Conservation (phyloP, 2,888 invertebrate species). For the Allolobophora icterica region DNA sequence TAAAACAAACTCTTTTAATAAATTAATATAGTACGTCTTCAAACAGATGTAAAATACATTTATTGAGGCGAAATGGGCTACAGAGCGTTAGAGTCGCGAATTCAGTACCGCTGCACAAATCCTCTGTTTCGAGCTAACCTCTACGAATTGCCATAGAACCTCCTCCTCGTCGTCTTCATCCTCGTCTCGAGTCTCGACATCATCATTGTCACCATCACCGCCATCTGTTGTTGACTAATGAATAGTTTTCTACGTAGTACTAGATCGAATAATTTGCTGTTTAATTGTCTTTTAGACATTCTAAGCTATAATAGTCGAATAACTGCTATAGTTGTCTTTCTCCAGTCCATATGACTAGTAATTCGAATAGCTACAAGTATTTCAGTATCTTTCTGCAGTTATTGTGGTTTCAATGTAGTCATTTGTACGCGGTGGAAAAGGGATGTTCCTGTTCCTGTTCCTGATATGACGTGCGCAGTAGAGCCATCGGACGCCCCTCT, state of each 20-base stretch:
- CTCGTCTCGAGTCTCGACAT: no score
- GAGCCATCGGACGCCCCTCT: conserved; percentile 1
- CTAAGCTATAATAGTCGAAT: not conserved
- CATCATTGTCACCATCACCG: no score
- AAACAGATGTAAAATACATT: no score
- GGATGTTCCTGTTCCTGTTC: not conserved
- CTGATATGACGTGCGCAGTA: not conserved
- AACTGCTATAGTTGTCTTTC: not conserved
- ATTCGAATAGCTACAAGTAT: not conserved
- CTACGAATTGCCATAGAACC: no score
- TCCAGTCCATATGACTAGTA: not conserved
- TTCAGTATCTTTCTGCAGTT: not conserved
- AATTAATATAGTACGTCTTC: no score
- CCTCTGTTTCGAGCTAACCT: not conserved
- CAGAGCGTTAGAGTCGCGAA: not conserved
- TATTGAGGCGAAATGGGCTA: no score
- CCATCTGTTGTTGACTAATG: not conserved
- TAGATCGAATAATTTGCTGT: not conserved
- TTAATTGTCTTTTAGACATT: not conserved
- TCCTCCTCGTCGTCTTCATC: no score
- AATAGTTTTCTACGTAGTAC: not conserved
- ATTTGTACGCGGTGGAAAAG: not conserved
- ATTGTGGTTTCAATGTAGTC: not conserved
- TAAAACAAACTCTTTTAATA: no score
- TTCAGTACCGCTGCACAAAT: not conserved